Percentiles rank a stretch among this genome's conserved stretches.
phyloP scores from a whole-genome alignment of 2,113 vertebrate genomes.

The Oreocharis arfaki region DNA sequence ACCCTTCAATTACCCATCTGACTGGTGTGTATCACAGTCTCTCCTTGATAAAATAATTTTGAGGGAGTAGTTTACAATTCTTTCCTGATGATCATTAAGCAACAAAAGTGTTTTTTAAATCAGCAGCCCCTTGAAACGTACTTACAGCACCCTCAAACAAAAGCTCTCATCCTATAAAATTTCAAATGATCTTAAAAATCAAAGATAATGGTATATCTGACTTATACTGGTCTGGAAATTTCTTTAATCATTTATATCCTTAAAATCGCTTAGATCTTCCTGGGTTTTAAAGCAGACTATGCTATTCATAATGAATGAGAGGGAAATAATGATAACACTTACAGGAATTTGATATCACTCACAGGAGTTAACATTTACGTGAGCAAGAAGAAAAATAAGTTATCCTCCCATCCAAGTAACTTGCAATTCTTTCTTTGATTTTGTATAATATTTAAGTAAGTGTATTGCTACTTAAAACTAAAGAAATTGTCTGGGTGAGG shows the following conservation, averaged over 20 bases:
- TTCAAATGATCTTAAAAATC: not conserved
- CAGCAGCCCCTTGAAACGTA: not conserved
- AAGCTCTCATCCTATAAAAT: not conserved
- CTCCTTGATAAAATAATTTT: constrained; percentile 34
- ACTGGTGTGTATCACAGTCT: not conserved
- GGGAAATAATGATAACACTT: not conserved
- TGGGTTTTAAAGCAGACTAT: not conserved
- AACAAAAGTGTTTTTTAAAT: constrained; percentile 1
- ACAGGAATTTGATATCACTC: not conserved
- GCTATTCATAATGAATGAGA: not conserved
- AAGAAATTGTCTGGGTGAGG: not conserved
- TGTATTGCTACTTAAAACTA: not conserved
- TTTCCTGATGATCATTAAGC: not conserved
- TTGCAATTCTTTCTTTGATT: not conserved
- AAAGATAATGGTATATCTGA: not conserved
- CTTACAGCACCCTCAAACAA: not conserved
- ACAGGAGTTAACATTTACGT: not conserved
- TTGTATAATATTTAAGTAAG: not conserved
- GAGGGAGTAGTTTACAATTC: not conserved
- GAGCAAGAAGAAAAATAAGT: not conserved
- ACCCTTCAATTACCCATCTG: not conserved
- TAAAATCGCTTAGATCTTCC: not conserved
- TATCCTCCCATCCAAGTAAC: not conserved
- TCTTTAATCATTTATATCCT: not conserved
- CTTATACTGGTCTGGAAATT: not conserved